Evolutionary conservation across 1,140 invertebrate genomes (phyloP).

Genomic region (Dryas iulia): DNA sequence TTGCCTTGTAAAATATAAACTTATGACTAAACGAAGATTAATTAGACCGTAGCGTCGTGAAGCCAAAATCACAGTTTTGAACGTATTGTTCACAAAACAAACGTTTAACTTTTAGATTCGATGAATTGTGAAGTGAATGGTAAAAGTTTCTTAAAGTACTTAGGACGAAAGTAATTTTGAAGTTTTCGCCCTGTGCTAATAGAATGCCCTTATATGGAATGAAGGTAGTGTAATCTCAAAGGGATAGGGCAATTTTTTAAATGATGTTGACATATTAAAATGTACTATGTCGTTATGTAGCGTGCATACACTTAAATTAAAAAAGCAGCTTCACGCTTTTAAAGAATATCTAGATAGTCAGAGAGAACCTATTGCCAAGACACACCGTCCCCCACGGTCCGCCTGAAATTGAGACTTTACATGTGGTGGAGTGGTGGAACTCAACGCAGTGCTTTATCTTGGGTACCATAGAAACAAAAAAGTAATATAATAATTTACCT

Average conservation of each 20-base stretch:
- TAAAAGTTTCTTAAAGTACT: conserved; percentile 58
- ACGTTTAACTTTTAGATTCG: conserved; percentile 22
- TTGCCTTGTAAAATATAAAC: background rate
- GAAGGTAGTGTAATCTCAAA: background rate
- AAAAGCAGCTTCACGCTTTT: no score
- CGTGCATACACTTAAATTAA: no score
- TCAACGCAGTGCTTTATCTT: no score
- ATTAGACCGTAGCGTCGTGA: background rate
- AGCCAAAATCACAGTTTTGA: background rate
- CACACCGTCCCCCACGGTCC: no score
- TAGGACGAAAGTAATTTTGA: conserved; percentile 58
- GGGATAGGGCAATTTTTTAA: background rate
- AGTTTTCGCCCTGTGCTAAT: conserved; percentile 40
- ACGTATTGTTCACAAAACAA: conserved; percentile 22
- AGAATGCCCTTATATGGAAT: conserved; percentile 1
- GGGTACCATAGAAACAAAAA: no score
- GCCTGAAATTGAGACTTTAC: no score
- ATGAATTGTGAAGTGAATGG: conserved; percentile 41
- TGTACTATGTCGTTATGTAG: no score
- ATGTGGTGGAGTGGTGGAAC: no score
- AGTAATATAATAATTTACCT: no score
- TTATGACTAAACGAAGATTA: background rate
- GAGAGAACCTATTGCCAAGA: no score
- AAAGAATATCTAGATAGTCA: no score
- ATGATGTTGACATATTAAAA: no score